Percentiles rank a stretch among this genome's conserved stretches.
These are phyloP conservation scores for Solea senegalensis DNA, from an alignment of 2,113 vertebrate species.

Conservation along the genomic window DNA sequence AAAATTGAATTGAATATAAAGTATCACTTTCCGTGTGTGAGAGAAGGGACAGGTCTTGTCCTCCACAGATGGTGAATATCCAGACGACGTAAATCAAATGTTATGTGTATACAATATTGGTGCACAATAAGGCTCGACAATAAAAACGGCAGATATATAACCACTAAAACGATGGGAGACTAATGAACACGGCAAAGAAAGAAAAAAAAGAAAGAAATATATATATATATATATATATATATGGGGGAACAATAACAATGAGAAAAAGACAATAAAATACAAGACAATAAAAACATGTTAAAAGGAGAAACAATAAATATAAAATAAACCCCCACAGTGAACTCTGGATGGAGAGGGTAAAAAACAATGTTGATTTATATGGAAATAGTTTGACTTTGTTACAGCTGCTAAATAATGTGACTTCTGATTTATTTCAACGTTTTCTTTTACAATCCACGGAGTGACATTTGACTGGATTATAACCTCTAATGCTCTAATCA, in stretches of 20 bases:
- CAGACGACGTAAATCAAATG: background rate
- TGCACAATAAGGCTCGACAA: background rate
- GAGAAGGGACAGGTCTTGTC: background rate
- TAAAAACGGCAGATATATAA: background rate
- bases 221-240: background rate
- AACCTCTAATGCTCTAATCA: no score
- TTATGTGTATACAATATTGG: background rate
- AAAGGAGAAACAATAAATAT: slow-evolving; percentile 31
- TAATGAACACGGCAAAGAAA: slow-evolving; percentile 47
- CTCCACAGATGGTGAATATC: no score
- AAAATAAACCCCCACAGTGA: slow-evolving; percentile 20
- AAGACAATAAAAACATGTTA: slow-evolving; percentile 45
- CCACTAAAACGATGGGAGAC: slow-evolving; percentile 58
- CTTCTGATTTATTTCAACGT: slow-evolving; percentile 5
- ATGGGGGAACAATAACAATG: slow-evolving; percentile 47
- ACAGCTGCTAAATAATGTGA: background rate
- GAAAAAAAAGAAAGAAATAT: background rate
- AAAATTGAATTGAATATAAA: no score
- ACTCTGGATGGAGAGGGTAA: background rate
- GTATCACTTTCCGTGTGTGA: background rate
- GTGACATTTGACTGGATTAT: background rate
- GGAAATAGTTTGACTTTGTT: slow-evolving; percentile 16
- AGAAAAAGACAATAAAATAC: slow-evolving; percentile 54
- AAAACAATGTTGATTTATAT: background rate
- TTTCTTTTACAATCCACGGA: background rate